These are phyloP conservation scores for Metallyticus violacea DNA, from an alignment of 2,888 invertebrate species.

Conservation along the genomic window DNA sequence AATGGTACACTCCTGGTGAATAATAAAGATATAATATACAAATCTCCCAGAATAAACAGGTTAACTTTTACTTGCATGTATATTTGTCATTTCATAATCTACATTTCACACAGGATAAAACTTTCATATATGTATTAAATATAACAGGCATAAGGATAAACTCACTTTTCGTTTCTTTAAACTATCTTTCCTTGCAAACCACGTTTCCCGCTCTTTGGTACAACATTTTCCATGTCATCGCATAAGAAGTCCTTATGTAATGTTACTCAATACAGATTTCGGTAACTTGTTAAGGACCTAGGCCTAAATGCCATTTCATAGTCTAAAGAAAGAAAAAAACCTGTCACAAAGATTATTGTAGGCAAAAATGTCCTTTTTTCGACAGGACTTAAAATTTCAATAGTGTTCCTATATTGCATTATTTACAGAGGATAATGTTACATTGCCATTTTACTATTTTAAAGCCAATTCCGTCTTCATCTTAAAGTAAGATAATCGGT, in stretches of 20 bases:
- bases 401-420: background rate
- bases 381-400: background rate
- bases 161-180: background rate
- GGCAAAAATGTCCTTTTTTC: background rate
- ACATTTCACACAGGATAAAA: background rate
- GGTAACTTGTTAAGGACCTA: background rate
- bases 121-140: background rate
- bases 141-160: conserved; percentile 6
- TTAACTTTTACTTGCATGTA: conserved; percentile 7
- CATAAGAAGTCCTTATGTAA: background rate
- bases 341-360: background rate
- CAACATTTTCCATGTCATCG: background rate
- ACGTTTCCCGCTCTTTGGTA: background rate
- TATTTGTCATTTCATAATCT: conserved; percentile 1
- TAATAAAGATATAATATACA: background rate
- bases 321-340: background rate
- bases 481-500: background rate
- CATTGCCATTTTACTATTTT: background rate
- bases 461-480: background rate
- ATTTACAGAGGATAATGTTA: background rate
- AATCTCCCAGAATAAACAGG: conserved; percentile 2
- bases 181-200: background rate
- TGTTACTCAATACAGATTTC: background rate
- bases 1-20: background rate
- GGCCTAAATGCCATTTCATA: background rate